Evolutionary conservation across 2,888 invertebrate species (phyloP).

Genomic region (Toxonevra muliebris): DNA sequence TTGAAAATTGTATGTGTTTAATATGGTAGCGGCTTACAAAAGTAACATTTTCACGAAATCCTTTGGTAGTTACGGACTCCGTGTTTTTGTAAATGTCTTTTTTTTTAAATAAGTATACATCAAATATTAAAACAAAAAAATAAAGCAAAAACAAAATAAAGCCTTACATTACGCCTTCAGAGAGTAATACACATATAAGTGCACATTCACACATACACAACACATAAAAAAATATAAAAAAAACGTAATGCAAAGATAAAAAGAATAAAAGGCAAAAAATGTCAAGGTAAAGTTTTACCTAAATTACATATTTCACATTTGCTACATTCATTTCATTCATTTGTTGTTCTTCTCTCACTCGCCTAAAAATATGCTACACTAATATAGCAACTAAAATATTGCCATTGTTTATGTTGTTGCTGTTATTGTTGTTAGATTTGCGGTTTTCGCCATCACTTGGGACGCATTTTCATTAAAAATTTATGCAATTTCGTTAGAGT

Average conservation of each 20-base stretch:
- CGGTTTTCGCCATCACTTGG: constrained; percentile 39
- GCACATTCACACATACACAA: no score
- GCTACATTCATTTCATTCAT: no score
- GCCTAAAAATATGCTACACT: not conserved
- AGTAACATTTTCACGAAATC: constrained; percentile 25
- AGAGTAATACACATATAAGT: no score
- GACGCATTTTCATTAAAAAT: constrained; percentile 52
- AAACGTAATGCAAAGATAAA: constrained; percentile 43
- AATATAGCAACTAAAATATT: not conserved
- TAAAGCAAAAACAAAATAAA: no score
- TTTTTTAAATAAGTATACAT: no score
- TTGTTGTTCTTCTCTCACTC: not conserved
- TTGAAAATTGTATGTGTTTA: constrained; percentile 22
- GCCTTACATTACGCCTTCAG: no score
- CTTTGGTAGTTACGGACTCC: no score
- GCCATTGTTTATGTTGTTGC: not conserved
- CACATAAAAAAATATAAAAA: no score
- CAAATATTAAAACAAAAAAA: no score
- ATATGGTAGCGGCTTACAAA: no score
- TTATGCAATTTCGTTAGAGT: constrained; percentile 49
- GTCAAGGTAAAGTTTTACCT: constrained; percentile 12
- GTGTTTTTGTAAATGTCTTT: no score
- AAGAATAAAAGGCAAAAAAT: constrained; percentile 3
- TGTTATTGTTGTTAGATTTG: constrained; percentile 36
- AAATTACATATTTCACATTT: not conserved